Evolutionary conservation across 2,113 vertebrate species (phyloP).

Genomic region (Nymphicus hollandicus): DNA sequence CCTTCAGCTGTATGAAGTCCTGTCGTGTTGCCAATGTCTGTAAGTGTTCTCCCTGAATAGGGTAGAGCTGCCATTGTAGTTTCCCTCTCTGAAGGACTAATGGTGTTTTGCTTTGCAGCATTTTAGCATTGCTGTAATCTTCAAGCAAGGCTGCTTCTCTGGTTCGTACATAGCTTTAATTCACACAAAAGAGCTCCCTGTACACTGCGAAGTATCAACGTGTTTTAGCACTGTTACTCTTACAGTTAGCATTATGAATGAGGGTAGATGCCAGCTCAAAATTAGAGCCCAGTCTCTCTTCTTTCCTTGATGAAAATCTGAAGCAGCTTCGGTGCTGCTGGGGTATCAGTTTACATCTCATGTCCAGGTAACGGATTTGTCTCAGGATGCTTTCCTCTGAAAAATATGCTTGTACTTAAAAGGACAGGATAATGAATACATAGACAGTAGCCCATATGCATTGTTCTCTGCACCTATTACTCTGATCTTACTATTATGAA

Average conservation of each 20-base stretch:
- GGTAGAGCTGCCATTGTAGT: neutral
- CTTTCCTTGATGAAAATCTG: neutral
- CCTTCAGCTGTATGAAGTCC: neutral
- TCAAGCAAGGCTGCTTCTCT: neutral
- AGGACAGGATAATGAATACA: neutral
- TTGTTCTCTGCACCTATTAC: neutral
- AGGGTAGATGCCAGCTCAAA: neutral
- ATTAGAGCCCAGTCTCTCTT: neutral
- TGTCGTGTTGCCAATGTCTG: rapidly evolving
- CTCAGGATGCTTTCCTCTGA: neutral
- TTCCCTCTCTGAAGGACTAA: neutral
- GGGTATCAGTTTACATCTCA: neutral
- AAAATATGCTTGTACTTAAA: neutral
- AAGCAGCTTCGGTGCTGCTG: neutral
- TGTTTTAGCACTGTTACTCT: neutral
- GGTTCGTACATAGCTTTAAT: neutral
- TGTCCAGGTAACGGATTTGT: neutral
- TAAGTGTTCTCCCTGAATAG: neutral
- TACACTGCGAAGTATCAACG: neutral
- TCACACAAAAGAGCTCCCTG: neutral
- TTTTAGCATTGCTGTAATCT: neutral
- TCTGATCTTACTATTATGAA: neutral
- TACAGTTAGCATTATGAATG: neutral
- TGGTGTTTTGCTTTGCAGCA: neutral
- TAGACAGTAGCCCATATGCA: neutral